phyloP scores from a whole-genome alignment of 2,888 invertebrate species.

The Torymus aiolomorphi region DNA sequence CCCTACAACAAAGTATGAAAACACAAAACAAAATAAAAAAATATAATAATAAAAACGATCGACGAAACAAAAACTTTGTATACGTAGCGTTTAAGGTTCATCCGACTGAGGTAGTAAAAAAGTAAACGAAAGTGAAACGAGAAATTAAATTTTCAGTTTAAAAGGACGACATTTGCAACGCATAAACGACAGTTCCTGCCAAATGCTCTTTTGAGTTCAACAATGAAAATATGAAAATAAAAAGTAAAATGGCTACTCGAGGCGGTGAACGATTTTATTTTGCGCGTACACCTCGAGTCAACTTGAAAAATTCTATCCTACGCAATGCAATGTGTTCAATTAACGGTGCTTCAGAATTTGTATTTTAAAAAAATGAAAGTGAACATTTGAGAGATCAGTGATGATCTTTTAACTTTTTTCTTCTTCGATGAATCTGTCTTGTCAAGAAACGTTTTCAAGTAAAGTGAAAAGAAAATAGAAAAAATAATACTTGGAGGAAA shows the following conservation, averaged over 20 bases:
- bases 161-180: slow-evolving; percentile 45
- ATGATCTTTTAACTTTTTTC: slow-evolving; percentile 23
- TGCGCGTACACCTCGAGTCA: slow-evolving; percentile 38
- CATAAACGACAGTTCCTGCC: slow-evolving; percentile 52
- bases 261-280: slow-evolving; percentile 17
- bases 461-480: slow-evolving; percentile 5
- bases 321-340: slow-evolving; percentile 49
- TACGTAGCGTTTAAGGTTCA: slow-evolving; percentile 40
- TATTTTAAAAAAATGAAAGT: slow-evolving; percentile 44
- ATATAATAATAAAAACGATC: slow-evolving; percentile 4
- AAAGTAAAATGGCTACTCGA: slow-evolving; percentile 29
- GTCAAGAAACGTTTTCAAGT: slow-evolving; percentile 25
- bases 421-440: not conserved
- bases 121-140: slow-evolving; percentile 31
- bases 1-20: slow-evolving; percentile 13
- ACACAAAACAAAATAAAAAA: slow-evolving; percentile 10
- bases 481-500: slow-evolving; percentile 1
- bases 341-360: slow-evolving; percentile 48
- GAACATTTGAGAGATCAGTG: slow-evolving; percentile 1
- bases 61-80: slow-evolving; percentile 41
- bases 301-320: slow-evolving; percentile 44
- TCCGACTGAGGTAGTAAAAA: slow-evolving; percentile 50
- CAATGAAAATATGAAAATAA: slow-evolving; percentile 27
- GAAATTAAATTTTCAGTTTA: slow-evolving; percentile 35
- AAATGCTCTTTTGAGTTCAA: slow-evolving; percentile 49